phyloP scores from a whole-genome alignment of 2,113 vertebrate species.

The Gymnobelideus leadbeateri region DNA sequence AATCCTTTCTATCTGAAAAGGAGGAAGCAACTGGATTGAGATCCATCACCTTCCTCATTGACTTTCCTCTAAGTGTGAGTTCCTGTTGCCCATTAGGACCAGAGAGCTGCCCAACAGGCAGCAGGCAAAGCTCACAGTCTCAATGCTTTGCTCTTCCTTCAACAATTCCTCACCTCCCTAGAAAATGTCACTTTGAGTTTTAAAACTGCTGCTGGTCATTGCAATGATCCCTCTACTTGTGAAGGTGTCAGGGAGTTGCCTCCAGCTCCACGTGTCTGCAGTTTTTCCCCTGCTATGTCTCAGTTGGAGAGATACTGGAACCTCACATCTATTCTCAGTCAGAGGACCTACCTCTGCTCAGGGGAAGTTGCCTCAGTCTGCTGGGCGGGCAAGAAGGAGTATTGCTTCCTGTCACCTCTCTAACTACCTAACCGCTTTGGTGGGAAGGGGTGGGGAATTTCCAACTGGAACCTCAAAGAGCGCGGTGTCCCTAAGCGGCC shows the following conservation, averaged over 20 bases:
- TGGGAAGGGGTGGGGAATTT: not conserved
- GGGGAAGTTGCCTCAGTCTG: not conserved
- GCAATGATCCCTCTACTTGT: not conserved
- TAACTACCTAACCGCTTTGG: not conserved
- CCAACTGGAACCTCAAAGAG: not conserved
- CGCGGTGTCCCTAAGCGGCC: not conserved
- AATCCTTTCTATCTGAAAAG: conserved; percentile 33
- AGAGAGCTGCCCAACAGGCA: not conserved
- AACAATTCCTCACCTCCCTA: conserved; percentile 19
- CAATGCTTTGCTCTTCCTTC: conserved; percentile 26
- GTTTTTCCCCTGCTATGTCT: not conserved
- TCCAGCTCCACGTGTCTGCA: not conserved
- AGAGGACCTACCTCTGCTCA: not conserved
- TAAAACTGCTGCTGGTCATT: not conserved
- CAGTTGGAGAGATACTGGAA: not conserved
- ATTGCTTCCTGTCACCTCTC: not conserved
- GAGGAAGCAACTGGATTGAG: not conserved
- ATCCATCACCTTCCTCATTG: conserved; percentile 10
- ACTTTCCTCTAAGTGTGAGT: conserved; percentile 44
- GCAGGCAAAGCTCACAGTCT: not conserved
- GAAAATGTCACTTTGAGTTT: conserved; percentile 9
- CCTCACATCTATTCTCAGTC: not conserved
- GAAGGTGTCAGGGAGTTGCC: not conserved
- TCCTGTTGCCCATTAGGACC: not conserved
- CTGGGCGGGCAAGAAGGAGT: not conserved